A percentile compares a stretch with the other conserved stretches of the same genome.
These are phyloP conservation scores for Enteromius fasciolatus DNA, from an alignment of 2,797 vertebrate species.

Conservation along the genomic window DNA sequence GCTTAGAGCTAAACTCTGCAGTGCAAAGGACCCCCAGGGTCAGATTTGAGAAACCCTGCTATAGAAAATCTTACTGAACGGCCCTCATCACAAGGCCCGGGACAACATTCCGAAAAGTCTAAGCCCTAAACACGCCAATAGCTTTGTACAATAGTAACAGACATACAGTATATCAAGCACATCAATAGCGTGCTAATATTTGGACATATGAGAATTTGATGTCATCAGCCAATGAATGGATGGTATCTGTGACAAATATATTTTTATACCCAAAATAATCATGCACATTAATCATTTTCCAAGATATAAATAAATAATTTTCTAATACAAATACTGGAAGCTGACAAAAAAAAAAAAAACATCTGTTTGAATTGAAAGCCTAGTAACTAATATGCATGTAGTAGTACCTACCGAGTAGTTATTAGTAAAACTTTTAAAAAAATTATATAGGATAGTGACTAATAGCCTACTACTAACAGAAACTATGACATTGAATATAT, in stretches of 20 bases:
- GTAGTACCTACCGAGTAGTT: neutral
- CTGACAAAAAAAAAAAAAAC: neutral
- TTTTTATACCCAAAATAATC: neutral
- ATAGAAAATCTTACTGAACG: neutral
- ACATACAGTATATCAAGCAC: neutral
- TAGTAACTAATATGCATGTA: neutral
- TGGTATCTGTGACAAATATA: neutral
- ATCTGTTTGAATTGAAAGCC: neutral
- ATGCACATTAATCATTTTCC: neutral
- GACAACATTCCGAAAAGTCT: neutral
- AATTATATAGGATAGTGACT: neutral
- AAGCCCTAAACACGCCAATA: neutral
- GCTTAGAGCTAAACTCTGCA: too few species aligned
- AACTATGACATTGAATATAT: too few species aligned
- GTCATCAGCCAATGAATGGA: too few species aligned
- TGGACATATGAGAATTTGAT: neutral
- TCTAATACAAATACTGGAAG: neutral
- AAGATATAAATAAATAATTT: neutral
- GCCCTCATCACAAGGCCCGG: neutral
- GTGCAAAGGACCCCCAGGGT: too few species aligned
- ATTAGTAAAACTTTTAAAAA: neutral
- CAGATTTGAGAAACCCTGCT: too few species aligned
- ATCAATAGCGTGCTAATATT: neutral
- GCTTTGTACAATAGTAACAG: neutral
- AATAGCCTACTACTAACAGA: neutral